Evolutionary conservation across 2,797 vertebrate genomes (phyloP), one percentile per base, ranked within the genome.

Genomic region (Scomberomorus guttatus): DNA sequence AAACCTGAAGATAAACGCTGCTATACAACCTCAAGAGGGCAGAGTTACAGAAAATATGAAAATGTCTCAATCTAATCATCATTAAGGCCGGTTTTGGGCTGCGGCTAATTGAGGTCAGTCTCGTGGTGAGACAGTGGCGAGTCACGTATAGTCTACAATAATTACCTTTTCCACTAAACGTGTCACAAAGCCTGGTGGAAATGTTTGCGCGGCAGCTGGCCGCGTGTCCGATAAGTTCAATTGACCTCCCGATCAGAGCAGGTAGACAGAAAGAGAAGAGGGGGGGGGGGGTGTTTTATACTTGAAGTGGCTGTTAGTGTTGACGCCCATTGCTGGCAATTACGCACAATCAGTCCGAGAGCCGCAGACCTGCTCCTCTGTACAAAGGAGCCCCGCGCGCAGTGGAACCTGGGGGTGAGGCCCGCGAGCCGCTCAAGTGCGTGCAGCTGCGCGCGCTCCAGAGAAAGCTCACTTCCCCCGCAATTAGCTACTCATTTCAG

Each of bases 381-480:
- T 51, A 99, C 98, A 99, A 99, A 97, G 96, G 86, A 95, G 88
- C 94, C 96, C 95, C 93, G 96, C 96, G 96, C 95, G 96, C 96
- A 91, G 96, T 95, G 95, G 72, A 97, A 97, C 96, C 96, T 95
- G 95, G 96, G 97, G 97, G 96, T 95, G 96, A 96, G 95, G 88
- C 91, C 94, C 79, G 85, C 84, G 77, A 60, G 90, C 79, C 17
- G 94, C 95, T 99, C 96, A 99, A 99, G 98, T 99, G 97, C 95
- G 95, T 99, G 97, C 98, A 99, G 98, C 98, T 99, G 98, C 97
- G 95, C 91, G 96, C 93, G 96, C 96, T 95, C 94, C 94, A 85
- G 91, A 94, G 95, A 96, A 95, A 95, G 95, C 96, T 96, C 94
- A 96, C 97, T 95, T 95, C 95, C 93, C 94, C 95, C 85, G 96